Evolutionary conservation across 2,113 vertebrate species (phyloP).

Genomic region (Paracanthobrama guichenoti): DNA sequence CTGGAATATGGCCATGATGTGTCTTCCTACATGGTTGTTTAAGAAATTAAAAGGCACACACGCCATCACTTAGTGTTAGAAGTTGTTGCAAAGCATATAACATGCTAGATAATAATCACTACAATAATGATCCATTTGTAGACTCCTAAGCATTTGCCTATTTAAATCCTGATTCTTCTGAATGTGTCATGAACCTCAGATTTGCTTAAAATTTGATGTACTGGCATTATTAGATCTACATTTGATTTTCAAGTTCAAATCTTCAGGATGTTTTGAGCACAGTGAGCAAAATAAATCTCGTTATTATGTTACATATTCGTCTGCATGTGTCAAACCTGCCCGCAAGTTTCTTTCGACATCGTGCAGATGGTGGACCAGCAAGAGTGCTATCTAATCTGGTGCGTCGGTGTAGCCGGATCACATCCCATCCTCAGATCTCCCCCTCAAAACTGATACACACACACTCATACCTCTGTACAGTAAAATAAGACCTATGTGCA

Average conservation of each 20-base stretch:
- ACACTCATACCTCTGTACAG: constrained; percentile 50
- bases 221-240: neutral
- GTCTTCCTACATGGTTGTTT: too few relatives aligned
- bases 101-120: too few relatives aligned
- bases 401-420: constrained; percentile 5
- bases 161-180: too few relatives aligned
- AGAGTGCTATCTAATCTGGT: constrained; percentile 32
- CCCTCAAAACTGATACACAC: constrained; percentile 20
- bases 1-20: too few relatives aligned
- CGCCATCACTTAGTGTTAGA: too few relatives aligned
- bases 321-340: neutral
- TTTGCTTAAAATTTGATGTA: neutral
- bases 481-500: constrained; percentile 65
- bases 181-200: too few relatives aligned
- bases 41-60: too few relatives aligned
- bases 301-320: neutral
- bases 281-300: neutral
- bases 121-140: too few relatives aligned
- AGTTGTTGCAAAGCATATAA: too few relatives aligned
- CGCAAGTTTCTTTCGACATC: constrained; percentile 13
- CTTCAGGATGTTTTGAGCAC: neutral
- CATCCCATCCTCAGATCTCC: neutral
- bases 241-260: neutral
- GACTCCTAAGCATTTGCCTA: too few relatives aligned
- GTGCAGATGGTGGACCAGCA: neutral